Percentiles rank a stretch among this genome's conserved stretches.
phyloP scores from a whole-genome alignment of 2,888 invertebrate genomes.

The Dryocosmus kuriphilus region DNA sequence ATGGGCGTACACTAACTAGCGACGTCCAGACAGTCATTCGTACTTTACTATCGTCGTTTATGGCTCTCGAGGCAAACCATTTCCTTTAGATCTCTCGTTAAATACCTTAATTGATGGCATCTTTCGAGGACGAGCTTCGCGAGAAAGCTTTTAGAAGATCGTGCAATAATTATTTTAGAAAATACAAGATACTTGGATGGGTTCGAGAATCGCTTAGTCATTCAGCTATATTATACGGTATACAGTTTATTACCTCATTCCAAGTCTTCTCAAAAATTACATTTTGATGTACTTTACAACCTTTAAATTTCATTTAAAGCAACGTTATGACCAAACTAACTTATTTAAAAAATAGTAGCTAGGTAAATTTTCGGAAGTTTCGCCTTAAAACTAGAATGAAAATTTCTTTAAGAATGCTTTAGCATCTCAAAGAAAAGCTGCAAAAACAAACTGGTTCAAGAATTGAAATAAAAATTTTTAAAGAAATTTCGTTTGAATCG shows the following conservation, averaged over 20 bases:
- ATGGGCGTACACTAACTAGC: neutral
- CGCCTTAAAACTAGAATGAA: too few relatives aligned
- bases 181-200: neutral
- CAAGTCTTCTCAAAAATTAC: neutral
- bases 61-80: neutral
- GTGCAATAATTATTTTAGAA: constrained; percentile 14
- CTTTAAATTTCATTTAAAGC: too few relatives aligned
- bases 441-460: too few relatives aligned
- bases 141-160: neutral
- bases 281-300: neutral
- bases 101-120: neutral
- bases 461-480: too few relatives aligned
- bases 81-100: neutral
- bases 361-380: too few relatives aligned
- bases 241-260: neutral
- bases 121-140: neutral
- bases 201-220: neutral
- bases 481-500: too few relatives aligned
- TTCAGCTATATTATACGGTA: neutral
- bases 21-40: constrained; percentile 3
- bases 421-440: too few relatives aligned
- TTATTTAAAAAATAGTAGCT: too few relatives aligned
- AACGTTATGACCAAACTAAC: too few relatives aligned
- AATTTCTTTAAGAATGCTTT: too few relatives aligned
- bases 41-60: constrained; percentile 29